Percentiles rank a stretch among this genome's conserved stretches.
phyloP scores from a whole-genome alignment of 64 coral and sea anemone species.

The Actinia equina region DNA sequence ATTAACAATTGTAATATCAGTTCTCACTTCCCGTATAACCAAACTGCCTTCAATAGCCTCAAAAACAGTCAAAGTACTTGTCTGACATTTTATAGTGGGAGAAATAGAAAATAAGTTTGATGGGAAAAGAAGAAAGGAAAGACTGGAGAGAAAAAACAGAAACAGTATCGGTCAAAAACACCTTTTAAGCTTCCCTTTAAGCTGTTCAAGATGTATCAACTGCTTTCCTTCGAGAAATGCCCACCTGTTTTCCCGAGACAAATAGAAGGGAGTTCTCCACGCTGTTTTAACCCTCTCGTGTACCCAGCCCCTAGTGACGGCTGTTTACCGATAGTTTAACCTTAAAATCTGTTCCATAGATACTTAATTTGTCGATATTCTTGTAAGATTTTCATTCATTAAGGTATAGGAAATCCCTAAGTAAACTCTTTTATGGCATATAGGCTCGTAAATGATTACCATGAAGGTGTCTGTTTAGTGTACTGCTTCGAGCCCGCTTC shows the following conservation, averaged over 20 bases:
- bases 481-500: background rate
- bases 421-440: background rate
- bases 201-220: background rate
- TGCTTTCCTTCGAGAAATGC: background rate
- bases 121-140: background rate
- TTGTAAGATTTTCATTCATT: background rate
- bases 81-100: background rate
- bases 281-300: background rate
- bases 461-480: background rate
- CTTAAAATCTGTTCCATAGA: background rate
- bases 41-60: background rate
- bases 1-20: background rate
- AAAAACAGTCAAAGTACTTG: background rate
- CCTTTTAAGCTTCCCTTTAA: background rate
- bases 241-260: background rate
- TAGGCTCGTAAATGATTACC: background rate
- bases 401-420: background rate
- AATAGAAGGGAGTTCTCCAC: background rate
- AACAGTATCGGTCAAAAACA: background rate
- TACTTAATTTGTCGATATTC: background rate
- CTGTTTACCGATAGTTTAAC: background rate
- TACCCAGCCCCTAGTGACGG: background rate
- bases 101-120: background rate
- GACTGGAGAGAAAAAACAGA: background rate
- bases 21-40: background rate